Evolutionary conservation across 2,888 invertebrate species (phyloP).

Genomic region (Artemia sp.): DNA sequence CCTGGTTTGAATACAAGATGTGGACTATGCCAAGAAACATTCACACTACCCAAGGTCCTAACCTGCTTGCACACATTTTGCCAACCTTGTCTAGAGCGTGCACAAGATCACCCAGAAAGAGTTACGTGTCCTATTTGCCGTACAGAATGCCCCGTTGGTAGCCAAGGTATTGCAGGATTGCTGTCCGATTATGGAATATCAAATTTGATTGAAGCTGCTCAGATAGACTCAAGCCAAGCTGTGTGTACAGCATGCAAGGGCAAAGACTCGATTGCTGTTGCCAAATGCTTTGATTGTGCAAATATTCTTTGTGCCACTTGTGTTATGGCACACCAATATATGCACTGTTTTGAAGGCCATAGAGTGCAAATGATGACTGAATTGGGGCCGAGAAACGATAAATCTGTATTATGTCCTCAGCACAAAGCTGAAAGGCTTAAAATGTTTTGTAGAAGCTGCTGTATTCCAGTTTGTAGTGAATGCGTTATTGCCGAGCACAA

Average conservation of each 20-base stretch:
- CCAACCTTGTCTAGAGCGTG: slow-evolving; percentile 50
- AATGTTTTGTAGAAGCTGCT: slow-evolving; percentile 86
- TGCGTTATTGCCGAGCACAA: slow-evolving; percentile 71
- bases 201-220: slow-evolving; percentile 34
- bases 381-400: slow-evolving; percentile 42
- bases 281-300: slow-evolving; percentile 88
- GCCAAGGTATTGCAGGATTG: slow-evolving; percentile 45
- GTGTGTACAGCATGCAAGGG: slow-evolving; percentile 88
- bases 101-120: slow-evolving; percentile 48
- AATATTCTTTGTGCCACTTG: slow-evolving; percentile 91
- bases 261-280: slow-evolving; percentile 73
- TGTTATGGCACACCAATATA: slow-evolving; percentile 84
- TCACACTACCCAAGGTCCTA: slow-evolving; percentile 36
- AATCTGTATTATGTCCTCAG: slow-evolving; percentile 57
- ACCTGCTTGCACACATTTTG: slow-evolving; percentile 72
- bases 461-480: slow-evolving; percentile 82
- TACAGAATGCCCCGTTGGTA: slow-evolving; percentile 36
- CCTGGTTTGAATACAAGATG: slow-evolving; percentile 22
- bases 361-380: slow-evolving; percentile 50
- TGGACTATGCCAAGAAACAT: slow-evolving; percentile 21
- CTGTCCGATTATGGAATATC: slow-evolving; percentile 43
- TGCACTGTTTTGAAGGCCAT: slow-evolving; percentile 69
- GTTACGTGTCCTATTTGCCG: slow-evolving; percentile 54
- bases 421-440: slow-evolving; percentile 81
- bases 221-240: slow-evolving; percentile 31